A percentile compares a stretch with the other conserved stretches of the same genome.
phyloP scores from a whole-genome alignment of 2,797 vertebrate genomes.

The Tiaroga cobitis region DNA sequence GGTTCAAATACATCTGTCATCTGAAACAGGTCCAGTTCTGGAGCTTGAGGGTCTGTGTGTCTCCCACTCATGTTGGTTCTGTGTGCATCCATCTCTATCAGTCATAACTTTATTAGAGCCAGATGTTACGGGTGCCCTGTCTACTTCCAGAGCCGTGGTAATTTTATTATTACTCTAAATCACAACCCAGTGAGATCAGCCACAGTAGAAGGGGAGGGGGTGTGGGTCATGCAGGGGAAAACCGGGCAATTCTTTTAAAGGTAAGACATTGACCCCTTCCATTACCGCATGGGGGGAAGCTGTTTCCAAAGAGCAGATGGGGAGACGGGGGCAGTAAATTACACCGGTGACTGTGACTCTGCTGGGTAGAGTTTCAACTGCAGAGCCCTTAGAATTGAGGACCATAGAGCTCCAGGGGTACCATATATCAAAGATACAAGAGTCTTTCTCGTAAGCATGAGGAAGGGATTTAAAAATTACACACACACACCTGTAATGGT shows the following conservation, averaged over 20 bases:
- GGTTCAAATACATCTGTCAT: slow-evolving; percentile 10
- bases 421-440: slow-evolving; percentile 50
- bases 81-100: slow-evolving; percentile 58
- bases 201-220: slow-evolving; percentile 36
- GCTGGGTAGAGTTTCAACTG: slow-evolving; percentile 58
- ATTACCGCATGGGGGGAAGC: slow-evolving; percentile 42
- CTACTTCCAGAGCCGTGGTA: slow-evolving; percentile 60
- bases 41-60: slow-evolving; percentile 29
- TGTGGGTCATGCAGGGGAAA: slow-evolving; percentile 20
- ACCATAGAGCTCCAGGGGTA: slow-evolving; percentile 22
- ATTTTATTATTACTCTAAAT: slow-evolving; percentile 67
- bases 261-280: slow-evolving; percentile 50
- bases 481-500: slow-evolving; percentile 1
- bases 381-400: slow-evolving; percentile 32
- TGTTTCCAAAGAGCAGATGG: slow-evolving; percentile 49
- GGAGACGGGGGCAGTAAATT: slow-evolving; percentile 53
- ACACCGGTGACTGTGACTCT: slow-evolving; percentile 47
- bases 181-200: slow-evolving; percentile 57
- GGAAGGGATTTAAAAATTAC: slow-evolving; percentile 33
- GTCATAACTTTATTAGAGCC: slow-evolving; percentile 62
- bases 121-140: slow-evolving; percentile 64
- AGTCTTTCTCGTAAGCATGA: slow-evolving; percentile 40
- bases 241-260: slow-evolving; percentile 42
- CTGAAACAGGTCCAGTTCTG: slow-evolving; percentile 12
- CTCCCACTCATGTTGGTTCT: slow-evolving; percentile 37